phyloP scores from a whole-genome alignment of 1,140 invertebrate species.

The Heliconius melpomene region DNA sequence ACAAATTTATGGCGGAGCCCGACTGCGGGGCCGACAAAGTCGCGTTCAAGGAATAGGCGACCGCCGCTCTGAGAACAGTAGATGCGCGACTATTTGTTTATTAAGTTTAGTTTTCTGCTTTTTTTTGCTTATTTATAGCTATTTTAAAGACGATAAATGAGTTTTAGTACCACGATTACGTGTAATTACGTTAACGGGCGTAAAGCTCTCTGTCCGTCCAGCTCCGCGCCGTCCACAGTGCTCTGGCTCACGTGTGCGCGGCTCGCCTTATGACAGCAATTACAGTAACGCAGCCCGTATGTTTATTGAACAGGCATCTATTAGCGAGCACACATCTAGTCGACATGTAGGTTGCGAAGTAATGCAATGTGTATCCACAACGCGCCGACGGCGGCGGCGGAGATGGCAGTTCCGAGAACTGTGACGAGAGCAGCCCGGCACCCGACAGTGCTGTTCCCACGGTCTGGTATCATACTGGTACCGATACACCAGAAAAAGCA shows the following conservation, averaged over 20 bases:
- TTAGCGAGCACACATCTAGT: conserved; percentile 3
- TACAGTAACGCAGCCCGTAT: conserved; percentile 26
- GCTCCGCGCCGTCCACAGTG: too few species aligned
- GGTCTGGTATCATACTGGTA: not conserved
- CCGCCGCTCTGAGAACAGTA: conserved; percentile 17
- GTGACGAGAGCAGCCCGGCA: not conserved
- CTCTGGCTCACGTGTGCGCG: conserved; percentile 2
- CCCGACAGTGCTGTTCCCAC: conserved; percentile 16
- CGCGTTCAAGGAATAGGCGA: conserved; percentile 49
- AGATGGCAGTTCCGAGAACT: conserved; percentile 16
- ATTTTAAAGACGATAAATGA: not conserved
- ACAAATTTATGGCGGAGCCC: conserved; percentile 60
- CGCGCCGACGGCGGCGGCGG: not conserved
- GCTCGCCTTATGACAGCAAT: conserved; percentile 36
- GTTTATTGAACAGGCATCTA: conserved; percentile 34
- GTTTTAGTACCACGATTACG: too few species aligned
- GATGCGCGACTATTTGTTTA: too few species aligned
- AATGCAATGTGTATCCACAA: conserved; percentile 9
- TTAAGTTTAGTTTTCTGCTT: not conserved
- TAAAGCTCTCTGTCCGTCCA: too few species aligned
- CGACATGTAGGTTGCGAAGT: not conserved
- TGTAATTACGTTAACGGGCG: too few species aligned
- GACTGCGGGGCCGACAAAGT: conserved; percentile 28
- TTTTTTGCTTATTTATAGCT: not conserved
- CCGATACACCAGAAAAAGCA: not conserved